Evolutionary conservation across 2,113 vertebrate genomes (phyloP).

Genomic region (Burhinus oedicnemus): DNA sequence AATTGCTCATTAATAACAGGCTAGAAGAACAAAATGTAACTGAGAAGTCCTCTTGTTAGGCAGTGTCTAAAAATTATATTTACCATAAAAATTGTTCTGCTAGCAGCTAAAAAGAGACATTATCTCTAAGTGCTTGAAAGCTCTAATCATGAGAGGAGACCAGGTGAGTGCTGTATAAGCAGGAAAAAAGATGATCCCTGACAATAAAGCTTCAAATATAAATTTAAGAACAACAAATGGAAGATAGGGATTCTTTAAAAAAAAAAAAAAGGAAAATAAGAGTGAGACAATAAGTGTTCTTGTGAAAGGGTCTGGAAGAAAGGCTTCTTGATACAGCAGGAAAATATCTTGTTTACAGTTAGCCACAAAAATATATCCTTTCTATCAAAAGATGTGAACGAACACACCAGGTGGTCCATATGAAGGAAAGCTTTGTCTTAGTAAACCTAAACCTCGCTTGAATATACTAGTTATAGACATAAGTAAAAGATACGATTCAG

Average conservation of each 20-base stretch:
- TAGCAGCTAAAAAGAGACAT: background rate
- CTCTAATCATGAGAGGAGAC: background rate
- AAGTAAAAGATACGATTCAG: background rate
- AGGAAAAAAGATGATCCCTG: background rate
- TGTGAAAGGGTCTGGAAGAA: background rate
- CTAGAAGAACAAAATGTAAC: constrained; percentile 40
- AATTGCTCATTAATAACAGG: constrained; percentile 13
- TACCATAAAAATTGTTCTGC: background rate
- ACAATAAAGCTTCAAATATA: background rate
- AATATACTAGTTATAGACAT: background rate
- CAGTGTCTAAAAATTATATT: constrained; percentile 10
- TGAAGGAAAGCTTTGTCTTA: background rate
- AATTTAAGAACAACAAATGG: background rate
- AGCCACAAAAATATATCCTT: background rate
- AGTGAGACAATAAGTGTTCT: background rate
- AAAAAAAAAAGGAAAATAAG: background rate
- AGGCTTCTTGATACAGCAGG: background rate
- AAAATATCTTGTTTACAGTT: background rate
- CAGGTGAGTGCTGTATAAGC: background rate
- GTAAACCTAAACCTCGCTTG: background rate
- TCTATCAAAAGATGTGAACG: background rate
- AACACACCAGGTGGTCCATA: rapidly evolving
- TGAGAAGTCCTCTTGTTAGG: background rate
- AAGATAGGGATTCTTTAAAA: background rate
- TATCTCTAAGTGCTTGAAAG: background rate